phyloP scores from a whole-genome alignment of 2,113 vertebrate species.

The Sorex fumeus region DNA sequence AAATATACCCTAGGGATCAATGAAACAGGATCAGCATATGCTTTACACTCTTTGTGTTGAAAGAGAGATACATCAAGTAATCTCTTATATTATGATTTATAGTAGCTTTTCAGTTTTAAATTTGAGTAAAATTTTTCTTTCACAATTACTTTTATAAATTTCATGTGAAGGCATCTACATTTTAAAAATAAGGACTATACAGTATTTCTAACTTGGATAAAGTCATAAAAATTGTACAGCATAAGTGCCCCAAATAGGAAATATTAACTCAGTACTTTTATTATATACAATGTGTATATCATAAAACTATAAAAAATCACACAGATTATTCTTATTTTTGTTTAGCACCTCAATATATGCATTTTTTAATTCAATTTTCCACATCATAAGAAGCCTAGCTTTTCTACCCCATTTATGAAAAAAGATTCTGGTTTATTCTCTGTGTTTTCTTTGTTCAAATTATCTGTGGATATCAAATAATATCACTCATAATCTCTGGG shows the following conservation, averaged over 20 bases:
- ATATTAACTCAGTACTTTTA: conserved; percentile 26
- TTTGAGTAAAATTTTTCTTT: conserved; percentile 62
- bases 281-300: conserved; percentile 32
- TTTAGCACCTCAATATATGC: neutral
- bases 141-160: conserved; percentile 7
- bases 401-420: neutral
- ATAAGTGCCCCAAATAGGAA: conserved; percentile 34
- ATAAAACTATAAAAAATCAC: neutral
- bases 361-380: neutral
- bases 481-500: neutral
- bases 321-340: neutral
- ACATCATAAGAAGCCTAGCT: neutral
- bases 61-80: neutral
- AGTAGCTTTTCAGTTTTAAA: conserved; percentile 24
- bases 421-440: neutral
- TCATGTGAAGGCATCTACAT: neutral
- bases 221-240: conserved; percentile 11
- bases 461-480: neutral
- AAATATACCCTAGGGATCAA: conserved; percentile 8
- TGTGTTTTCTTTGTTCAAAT: neutral
- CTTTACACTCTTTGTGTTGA: conserved; percentile 20
- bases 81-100: conserved; percentile 9
- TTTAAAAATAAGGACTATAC: conserved; percentile 1
- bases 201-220: conserved; percentile 41
- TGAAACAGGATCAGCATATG: neutral